Base-by-base conservation (phyloP, 2,888 invertebrate species). In the Cistogaster globosa region DNA sequence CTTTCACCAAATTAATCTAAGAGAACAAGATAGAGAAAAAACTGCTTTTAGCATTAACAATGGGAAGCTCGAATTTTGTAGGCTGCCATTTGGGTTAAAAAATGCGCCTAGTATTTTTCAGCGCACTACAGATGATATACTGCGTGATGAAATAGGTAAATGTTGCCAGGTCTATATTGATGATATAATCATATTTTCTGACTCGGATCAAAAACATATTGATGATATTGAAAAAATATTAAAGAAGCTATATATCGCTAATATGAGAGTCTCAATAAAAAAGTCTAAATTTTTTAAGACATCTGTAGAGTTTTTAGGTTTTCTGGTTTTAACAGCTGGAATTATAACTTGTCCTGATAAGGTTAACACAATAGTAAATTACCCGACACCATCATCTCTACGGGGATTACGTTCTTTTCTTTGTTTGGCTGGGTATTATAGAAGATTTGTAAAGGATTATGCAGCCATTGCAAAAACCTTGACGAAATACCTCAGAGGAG, bases 31-130 rank as follows among this genome's bases (percentile, higher is more conserved):
- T 22, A 22, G 55, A n/a, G 55, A 22, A 22, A 55, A 55, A 22
- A 55, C 55, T 9, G 20, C 55, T 11, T 55, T 55, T 22, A 22
- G 20, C 20, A 22, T 55, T 22, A 22, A 12, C 20, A 55, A 55
- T 22, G 55, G 55, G 1, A 55, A 55, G 22, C 20, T 22, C 55
- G 55, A 55, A 22, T 55, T 55, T 55, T 55, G 55, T 14, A 55
- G 55, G 55, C 55, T 55, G 7, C 55, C 55, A 8, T 22, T 55
- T 22, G 20, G 55, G 1, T 55, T 55, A 11, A 55, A 55, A 22
- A 55, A 55, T 11, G 55, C 55, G 7, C 55, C 55, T 12, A 55
- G 55, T 22, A 55, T 55, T 22, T 55, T 55, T 20, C 55, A 55
- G 22, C 20, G 55, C 20, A 20, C 55, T 22, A 22, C 20, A 22